phyloP scores from a whole-genome alignment of 2,888 invertebrate species.

The Pteria penguin region DNA sequence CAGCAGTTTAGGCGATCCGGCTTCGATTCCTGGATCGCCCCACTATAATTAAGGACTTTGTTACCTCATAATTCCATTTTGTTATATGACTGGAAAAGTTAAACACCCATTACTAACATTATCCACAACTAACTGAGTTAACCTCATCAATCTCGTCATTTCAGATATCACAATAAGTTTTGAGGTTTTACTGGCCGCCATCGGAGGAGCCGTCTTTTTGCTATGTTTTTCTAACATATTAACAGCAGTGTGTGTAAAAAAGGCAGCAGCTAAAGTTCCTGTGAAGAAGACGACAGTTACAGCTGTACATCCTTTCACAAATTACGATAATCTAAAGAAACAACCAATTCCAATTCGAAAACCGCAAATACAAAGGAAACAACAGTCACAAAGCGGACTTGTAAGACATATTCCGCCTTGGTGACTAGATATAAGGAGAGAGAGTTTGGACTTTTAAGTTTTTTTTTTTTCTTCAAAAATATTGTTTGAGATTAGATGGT shows the following conservation, averaged over 20 bases:
- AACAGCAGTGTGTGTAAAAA: background rate
- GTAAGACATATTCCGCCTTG: background rate
- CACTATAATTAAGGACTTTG: no score
- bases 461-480: no score
- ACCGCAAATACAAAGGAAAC: background rate
- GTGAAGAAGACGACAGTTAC: background rate
- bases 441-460: no score
- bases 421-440: no score
- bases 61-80: no score
- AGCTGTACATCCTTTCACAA: background rate
- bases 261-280: background rate
- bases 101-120: no score
- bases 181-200: background rate
- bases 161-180: background rate
- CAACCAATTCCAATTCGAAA: background rate
- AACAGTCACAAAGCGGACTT: background rate
- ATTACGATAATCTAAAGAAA: background rate
- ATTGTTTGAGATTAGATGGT: no score
- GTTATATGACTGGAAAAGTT: no score
- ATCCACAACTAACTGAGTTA: no score
- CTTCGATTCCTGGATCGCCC: no score
- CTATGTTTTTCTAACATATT: background rate
- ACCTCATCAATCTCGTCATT: no score
- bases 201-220: background rate
- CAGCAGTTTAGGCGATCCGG: no score